A percentile compares a stretch with the other conserved stretches of the same genome.
Conservation (phyloP, 2,113 vertebrate genomes). For the Pelvicachromis taeniatus region DNA sequence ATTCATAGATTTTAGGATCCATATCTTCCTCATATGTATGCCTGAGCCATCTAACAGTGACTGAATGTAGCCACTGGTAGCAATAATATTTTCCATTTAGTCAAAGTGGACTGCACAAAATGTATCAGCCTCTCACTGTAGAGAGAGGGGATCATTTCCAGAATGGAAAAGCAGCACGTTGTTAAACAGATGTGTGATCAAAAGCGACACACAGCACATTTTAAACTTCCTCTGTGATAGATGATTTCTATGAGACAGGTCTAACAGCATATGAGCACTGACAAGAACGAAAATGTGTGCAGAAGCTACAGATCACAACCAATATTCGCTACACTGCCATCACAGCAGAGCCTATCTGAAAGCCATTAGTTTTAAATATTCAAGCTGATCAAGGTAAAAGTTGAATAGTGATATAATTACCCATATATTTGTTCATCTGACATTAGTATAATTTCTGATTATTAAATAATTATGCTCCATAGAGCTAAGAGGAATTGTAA, state of each 20-base stretch:
- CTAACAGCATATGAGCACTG: neutral
- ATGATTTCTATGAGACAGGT: neutral
- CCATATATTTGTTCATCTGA: neutral
- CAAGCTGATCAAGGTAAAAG: neutral
- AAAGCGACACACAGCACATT: neutral
- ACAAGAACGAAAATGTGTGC: neutral
- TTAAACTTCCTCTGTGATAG: neutral
- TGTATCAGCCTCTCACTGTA: neutral
- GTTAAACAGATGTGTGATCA: neutral
- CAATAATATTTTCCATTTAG: neutral
- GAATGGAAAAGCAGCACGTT: neutral
- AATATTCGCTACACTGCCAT: neutral
- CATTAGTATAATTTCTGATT: neutral
- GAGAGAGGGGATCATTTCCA: neutral
- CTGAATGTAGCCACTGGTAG: neutral
- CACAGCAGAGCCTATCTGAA: neutral
- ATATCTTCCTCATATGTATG: neutral
- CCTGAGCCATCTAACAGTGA: neutral
- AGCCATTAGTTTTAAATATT: neutral
- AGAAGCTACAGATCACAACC: neutral
- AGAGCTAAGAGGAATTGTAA: neutral
- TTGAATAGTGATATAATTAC: neutral
- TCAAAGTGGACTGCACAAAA: neutral
- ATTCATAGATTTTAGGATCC: neutral
- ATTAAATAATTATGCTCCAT: neutral